Conservation (phyloP, 2,797 vertebrate species). For the Eidolon dupreanum region DNA sequence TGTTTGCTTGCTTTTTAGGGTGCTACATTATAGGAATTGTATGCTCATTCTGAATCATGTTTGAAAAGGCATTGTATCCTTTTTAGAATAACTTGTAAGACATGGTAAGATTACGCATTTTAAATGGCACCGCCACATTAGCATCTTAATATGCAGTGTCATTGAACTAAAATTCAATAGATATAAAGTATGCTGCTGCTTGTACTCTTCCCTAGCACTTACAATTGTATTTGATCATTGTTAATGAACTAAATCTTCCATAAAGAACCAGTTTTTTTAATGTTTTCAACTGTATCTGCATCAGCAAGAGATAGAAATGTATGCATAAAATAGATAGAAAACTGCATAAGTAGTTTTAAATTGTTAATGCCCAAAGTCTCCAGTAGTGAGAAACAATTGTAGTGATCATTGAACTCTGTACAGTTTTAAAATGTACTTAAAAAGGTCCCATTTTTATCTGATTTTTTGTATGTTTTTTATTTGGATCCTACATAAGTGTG, state of each 20-base stretch:
- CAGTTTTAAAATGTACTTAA: neutral
- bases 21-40: neutral
- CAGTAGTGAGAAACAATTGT: neutral
- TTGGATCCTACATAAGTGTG: neutral
- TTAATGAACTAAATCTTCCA: neutral
- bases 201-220: neutral
- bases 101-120: neutral
- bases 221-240: conserved; percentile 18
- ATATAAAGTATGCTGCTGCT: neutral
- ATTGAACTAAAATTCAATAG: neutral
- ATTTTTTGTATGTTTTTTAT: neutral
- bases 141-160: neutral
- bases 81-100: neutral
- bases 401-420: neutral
- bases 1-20: neutral
- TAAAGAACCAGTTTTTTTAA: neutral
- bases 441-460: neutral
- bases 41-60: neutral
- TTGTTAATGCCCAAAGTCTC: neutral
- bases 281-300: conserved; percentile 1
- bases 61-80: neutral
- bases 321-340: conserved; percentile 14
- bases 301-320: conserved; percentile 4
- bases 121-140: neutral
- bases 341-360: neutral